Base-by-base conservation (phyloP, 2,797 vertebrate species). In the Mastacembelus armatus region DNA sequence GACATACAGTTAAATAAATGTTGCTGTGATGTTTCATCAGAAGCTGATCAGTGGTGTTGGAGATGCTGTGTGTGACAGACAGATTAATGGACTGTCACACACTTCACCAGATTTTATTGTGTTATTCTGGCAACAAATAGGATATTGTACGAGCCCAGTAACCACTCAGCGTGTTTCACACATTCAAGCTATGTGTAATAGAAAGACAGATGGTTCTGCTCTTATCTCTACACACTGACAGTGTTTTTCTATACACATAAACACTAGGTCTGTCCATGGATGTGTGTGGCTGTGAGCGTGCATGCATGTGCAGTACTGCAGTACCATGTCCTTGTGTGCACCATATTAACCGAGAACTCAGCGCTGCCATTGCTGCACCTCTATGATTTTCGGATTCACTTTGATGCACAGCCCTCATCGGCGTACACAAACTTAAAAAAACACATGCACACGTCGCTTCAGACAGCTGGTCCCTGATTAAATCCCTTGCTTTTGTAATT, bases 401-500 rank as follows among this genome's bases (percentile, higher is more conserved):
- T 92, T 92, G 90, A 92, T 85, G 88, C 62, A 0, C 22, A 65
- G 80, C 81, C 78, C 74, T 88, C 78, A 45, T 89, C 82, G 32
- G 62, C 12, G 45, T 54, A 44, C 60, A 43, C 78, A 71, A 68
- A 88, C 80, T 74, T 55, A 27, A 64, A 83, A 70, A 45, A 29
- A 60, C 78, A 57, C 38, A 2, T 24, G 3, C 63, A 38, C 73
- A 52, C 61, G 33, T 71, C 29, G 76, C 88, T 74, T 84, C 78
- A 86, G 78, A 86, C 90, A 90, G 86, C 88, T 86, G 85, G 70
- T 88, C 85, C 74, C 81, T 79, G 85, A 89, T 90, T 90, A 81
- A 90, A 87, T 87, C 88, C 83, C 84, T 81, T 81, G 90, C 88
- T 90, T 90, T 92, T 87, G 80, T 89, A 88, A 90, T 91, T 88